A percentile compares a stretch with the other conserved stretches of the same genome.
phyloP scores from a whole-genome alignment of 1,140 invertebrate genomes.

The Megalonaias nervosa region DNA sequence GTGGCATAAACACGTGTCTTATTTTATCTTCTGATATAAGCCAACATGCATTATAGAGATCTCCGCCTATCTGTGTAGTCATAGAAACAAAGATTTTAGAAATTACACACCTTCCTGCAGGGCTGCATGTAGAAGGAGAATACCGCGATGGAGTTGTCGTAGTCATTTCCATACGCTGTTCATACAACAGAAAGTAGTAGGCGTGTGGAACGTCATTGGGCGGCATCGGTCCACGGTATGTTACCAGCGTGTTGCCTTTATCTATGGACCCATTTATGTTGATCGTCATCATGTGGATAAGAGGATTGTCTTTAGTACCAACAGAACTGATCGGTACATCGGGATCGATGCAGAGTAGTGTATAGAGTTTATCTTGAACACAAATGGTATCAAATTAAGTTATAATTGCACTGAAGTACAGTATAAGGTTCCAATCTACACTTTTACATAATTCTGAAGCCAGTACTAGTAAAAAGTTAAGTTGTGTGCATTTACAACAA shows the following conservation, averaged over 20 bases:
- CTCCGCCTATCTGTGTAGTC: neutral
- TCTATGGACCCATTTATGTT: constrained; percentile 40
- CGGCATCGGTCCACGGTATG: constrained; percentile 41
- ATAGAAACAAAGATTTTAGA: neutral
- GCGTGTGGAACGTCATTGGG: constrained; percentile 38
- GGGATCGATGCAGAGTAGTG: constrained; percentile 37
- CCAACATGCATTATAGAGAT: too few species aligned
- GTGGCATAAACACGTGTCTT: neutral
- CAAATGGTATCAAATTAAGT: neutral
- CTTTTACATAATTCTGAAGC: too few species aligned
- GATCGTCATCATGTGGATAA: constrained; percentile 38
- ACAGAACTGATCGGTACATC: constrained; percentile 36
- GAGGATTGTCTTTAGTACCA: constrained; percentile 40
- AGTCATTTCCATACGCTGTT: constrained; percentile 26
- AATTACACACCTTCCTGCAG: constrained; percentile 15
- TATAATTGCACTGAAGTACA: neutral
- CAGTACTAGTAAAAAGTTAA: too few species aligned
- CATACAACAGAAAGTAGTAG: constrained; percentile 46
- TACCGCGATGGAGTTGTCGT: constrained; percentile 16
- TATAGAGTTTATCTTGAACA: constrained; percentile 40
- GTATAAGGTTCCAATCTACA: too few species aligned
- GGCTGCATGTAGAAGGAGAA: constrained; percentile 23
- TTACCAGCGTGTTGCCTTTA: constrained; percentile 35
- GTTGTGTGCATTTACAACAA: too few species aligned
- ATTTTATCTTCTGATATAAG: too few species aligned